Evolutionary conservation across 1,140 invertebrate species (phyloP), one percentile per base, ranked within the genome.

Genomic region (Drosophila seguyi): DNA sequence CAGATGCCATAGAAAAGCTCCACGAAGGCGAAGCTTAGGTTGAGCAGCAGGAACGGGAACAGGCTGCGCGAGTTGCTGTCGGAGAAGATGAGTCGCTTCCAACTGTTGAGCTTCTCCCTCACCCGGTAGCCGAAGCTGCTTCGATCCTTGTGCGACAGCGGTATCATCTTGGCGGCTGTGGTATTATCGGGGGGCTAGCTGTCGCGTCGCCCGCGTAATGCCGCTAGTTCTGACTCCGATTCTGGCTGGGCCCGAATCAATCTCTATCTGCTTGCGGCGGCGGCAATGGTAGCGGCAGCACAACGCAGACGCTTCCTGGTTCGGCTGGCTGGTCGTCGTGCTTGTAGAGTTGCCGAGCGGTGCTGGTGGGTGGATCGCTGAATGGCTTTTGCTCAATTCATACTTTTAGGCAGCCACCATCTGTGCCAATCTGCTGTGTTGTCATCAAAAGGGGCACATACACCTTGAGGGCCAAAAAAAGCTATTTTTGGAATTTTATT

Each of bases 21-120:
- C 16, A 99, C 97, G 94, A 99, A 99, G 4, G 98, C 98, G 93
- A 99, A 98, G 4, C 97, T 98, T 67, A 99, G 95, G 93, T 99
- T 99, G 10, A 99, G 94, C 45, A 99, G 69, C 1, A 99, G 94
- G 92, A 99, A 99, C n/a, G 98, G 93, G 93, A 99, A 98, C 72
- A 99, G 94, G 93, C 99, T 99, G 82, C 98, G 95, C 4, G 98
- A 98, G 93, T 97, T 98, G 90, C 95, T 95, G 93, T 99, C 98
- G 3, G 98, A 96, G 92, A 99, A 97, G 78, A 99, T 98, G 22
- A 99, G 93, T 75, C 98, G 94, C n/a, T 97, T 94, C 95, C 96
- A 97, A 74, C 95, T 95, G 74, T 95, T 93, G 0, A 97, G 79
- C 86, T 96, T 97, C 79, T 97, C 96, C 77, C 95, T 95, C 41